phyloP scores from a whole-genome alignment of 2,888 invertebrate species.

The Chloromyia formosa region DNA sequence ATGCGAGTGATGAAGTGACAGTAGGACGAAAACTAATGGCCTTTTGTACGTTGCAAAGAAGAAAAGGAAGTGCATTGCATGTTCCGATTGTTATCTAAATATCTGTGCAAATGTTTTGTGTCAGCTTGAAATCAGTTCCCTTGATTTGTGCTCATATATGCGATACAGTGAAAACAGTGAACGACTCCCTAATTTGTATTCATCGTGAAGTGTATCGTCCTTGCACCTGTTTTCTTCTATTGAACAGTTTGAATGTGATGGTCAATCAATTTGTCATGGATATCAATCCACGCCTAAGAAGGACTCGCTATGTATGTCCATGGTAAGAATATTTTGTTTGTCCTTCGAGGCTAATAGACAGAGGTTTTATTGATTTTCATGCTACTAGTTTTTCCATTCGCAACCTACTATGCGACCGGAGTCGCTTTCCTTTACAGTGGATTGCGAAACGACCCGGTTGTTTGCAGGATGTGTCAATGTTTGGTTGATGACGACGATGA shows the following conservation, averaged over 20 bases:
- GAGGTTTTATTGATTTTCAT: slow-evolving; percentile 24
- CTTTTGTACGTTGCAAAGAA: too few relatives aligned
- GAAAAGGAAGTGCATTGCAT: too few relatives aligned
- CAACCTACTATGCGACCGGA: not conserved
- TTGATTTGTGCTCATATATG: too few relatives aligned
- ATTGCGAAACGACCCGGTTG: not conserved
- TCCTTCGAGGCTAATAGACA: not conserved
- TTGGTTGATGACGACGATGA: slow-evolving; percentile 8
- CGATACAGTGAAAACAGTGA: too few relatives aligned
- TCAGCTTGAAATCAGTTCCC: too few relatives aligned
- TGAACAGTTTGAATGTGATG: too few relatives aligned
- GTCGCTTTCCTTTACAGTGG: not conserved
- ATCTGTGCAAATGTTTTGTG: too few relatives aligned
- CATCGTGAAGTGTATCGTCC: too few relatives aligned
- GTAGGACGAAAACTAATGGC: not conserved
- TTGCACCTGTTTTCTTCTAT: too few relatives aligned
- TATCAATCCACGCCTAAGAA: not conserved
- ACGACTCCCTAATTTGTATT: too few relatives aligned
- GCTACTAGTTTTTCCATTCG: not conserved
- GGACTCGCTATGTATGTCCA: not conserved
- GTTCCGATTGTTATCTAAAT: too few relatives aligned
- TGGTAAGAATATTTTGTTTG: slow-evolving; percentile 14
- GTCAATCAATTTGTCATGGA: slow-evolving; percentile 7
- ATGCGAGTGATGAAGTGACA: not conserved
- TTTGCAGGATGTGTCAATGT: not conserved